A percentile compares a stretch with the other conserved stretches of the same genome.
Evolutionary conservation across 2,888 invertebrate species (phyloP).

Genomic region (Cerceris rybyensis): DNA sequence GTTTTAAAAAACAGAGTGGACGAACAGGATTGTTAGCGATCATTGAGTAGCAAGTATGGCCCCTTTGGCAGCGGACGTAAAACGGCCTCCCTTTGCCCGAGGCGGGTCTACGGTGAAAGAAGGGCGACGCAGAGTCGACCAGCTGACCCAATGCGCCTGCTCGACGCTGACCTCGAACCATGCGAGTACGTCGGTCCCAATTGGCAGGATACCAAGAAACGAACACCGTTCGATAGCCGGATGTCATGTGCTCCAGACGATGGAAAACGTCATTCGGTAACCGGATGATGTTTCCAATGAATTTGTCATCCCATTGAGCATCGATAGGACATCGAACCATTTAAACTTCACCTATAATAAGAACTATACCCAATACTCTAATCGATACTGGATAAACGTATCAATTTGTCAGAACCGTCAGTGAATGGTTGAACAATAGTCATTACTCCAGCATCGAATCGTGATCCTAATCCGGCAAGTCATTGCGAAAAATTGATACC

Average conservation of each 20-base stretch:
- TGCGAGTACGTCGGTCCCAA: slow-evolving; percentile 45
- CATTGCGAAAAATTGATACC: no score
- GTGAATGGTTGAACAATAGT: no score
- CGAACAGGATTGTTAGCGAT: slow-evolving; percentile 29
- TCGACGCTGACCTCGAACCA: slow-evolving; percentile 62
- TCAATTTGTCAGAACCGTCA: no score
- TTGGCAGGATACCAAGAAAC: slow-evolving; percentile 52
- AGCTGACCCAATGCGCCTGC: slow-evolving; percentile 65
- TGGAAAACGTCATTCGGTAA: neutral
- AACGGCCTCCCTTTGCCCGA: slow-evolving; percentile 40
- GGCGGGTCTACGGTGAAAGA: slow-evolving; percentile 58
- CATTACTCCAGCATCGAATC: no score
- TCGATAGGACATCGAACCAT: neutral
- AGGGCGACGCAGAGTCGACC: slow-evolving; percentile 62
- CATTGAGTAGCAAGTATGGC: slow-evolving; percentile 40
- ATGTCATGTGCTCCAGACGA: slow-evolving; percentile 42
- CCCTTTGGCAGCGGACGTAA: slow-evolving; percentile 37
- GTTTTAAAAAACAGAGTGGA: neutral
- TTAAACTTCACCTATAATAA: neutral
- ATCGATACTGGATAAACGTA: no score
- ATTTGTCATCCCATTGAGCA: neutral
- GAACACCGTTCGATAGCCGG: slow-evolving; percentile 54
- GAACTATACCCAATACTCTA: no score
- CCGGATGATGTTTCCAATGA: neutral
- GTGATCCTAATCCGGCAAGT: no score